Base-by-base conservation (phyloP, 2,797 vertebrate species). In the Acipenser transmontanus region DNA sequence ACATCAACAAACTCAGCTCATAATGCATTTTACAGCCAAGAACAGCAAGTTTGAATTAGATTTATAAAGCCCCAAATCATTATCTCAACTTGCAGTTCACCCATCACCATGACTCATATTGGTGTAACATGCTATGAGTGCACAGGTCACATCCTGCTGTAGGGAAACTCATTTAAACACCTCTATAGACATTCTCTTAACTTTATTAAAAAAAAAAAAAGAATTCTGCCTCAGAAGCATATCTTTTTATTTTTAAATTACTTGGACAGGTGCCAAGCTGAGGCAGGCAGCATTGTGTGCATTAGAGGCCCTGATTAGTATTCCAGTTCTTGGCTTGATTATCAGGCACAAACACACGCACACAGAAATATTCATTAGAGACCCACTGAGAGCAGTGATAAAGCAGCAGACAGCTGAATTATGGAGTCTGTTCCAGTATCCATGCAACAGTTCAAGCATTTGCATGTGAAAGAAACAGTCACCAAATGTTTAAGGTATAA, bases 361-460 rank as follows among this genome's bases (percentile, higher is more conserved):
- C 79, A 83, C 76, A 72, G 80, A 86, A 88, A 89, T 88, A 88
- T 88, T 89, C 86, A 87, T 91, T 89, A 87, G 83, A 84, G 84
- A 86, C 80, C 82, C 76, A 79, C 85, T 71, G 84, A 82, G 80
- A 85, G 82, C 82, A 77, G 78, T 76, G 87, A 91, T 88, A 89
- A 88, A 89, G 77, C 77, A 82, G 84, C 78, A 82, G 83, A 88
- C 83, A 78, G 86, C 79, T 81, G 88, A 87, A 86, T 88, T 84
- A 82, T 70, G 79, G 82, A 79, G 76, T 77, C 20, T 6, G 77
- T 78, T 81, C 81, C 80, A 78, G 80, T 79, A 80, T 72, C 74
- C 76, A 51, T 61, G 77, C 69, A 74, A 70, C 82, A 75, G 64
- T 81, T 84, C 83, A 52, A 77, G 78, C 76, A 86, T 91, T 87